Base-by-base conservation (phyloP, 1,140 invertebrate species). In the Zaprionus vittiger region DNA sequence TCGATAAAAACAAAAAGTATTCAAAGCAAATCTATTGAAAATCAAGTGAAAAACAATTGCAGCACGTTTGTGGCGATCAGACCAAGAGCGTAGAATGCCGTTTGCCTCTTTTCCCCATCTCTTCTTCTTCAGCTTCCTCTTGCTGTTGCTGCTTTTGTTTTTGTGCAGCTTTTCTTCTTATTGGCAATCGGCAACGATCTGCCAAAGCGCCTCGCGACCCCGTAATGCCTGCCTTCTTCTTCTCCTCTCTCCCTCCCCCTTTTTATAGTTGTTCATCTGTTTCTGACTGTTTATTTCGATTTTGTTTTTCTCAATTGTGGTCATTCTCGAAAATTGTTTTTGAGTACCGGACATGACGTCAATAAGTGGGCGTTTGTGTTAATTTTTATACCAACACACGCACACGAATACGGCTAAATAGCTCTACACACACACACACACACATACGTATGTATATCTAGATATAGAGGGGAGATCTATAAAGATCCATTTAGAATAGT, bases 251-350 rank as follows among this genome's bases (percentile, higher is more conserved):
- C 5, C 31, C 47, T 4, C 24, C 65, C 17, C 12, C 20, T 17
- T 26, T 57, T 15, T n/a, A 6, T 26, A 61, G 72, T 65, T 75
- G 61, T 61, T 75, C 73, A 71, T 75, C 60, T 71, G 68, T 61
- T 47, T 17, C 41, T 72, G 68, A 34, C 73, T 76, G 79, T 90
- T 90, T 71, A 82, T 90, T 90, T 90, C 81, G 89, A 90, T 90
- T 89, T 89, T 89, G 85, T 82, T 89, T 89, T 90, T 85, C 86
- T 75, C 85, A 91, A 90, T 90, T 91, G 86, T 90, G 85, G 89
- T 82, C 85, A 90, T 90, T 82, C 86, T 90, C 86, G 85, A 90
- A 90, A 90, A 90, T 90, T 90, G 85, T 90, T 90, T 90, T 90
- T 90, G 85, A 90, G 85, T 90, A 90, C 85, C 85, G 85, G 85